Evolutionary conservation across 2,113 vertebrate species (phyloP), one percentile per base, ranked within the genome.

Genomic region (Rhynchopsitta pachyrhyncha): DNA sequence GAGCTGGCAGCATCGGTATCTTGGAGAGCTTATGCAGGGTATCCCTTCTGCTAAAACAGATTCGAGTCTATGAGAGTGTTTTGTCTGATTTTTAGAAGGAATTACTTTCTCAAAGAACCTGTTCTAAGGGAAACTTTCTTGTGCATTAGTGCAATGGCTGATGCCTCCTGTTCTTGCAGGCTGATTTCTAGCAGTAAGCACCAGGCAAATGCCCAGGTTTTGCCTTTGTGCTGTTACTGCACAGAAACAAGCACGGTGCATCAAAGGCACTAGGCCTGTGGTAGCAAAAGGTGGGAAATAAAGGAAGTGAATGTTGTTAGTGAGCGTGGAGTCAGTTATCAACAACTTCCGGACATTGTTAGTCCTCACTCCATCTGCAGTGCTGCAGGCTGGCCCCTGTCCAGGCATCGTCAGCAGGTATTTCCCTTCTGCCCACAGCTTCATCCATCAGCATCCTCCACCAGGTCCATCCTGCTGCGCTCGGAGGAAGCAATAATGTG

Each of bases 321-420:
- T 0, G n/a, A 74, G 78, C 4, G 3, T 35, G 1, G 31, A 92
- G 90, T 81, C 52, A 16, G 79, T 50, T 78, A 88, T 55, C 95
- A 96, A 96, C 95, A 92, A 96, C 93, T 96, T 97, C 95, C 96
- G 86, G 68, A 9, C 88, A 97, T 97, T 97, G 96, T 97, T 42
- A 39, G 82, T 16, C 71, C 52, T 70, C 2, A 8, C 64, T 90
- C 39, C 23, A 7, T 15, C 33, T 1, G 9, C 10, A 3, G 7
- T 33, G 67, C 60, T 3, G 3, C 12, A 1, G 84, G 60, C 93
- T 97, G 96, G 96, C 92, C 18, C 6, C 1, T 0, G 1, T n/a
- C 96, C 96, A 94, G 84, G 35, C 79, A 6, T 2, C 4, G 13
- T 7, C 93, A 78, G 86, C 95, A 93, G 95, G 94, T 96, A 82